These are phyloP conservation scores for Oscheius sp. DNA, from an alignment of 2,888 invertebrate genomes.

Conservation along the genomic window DNA sequence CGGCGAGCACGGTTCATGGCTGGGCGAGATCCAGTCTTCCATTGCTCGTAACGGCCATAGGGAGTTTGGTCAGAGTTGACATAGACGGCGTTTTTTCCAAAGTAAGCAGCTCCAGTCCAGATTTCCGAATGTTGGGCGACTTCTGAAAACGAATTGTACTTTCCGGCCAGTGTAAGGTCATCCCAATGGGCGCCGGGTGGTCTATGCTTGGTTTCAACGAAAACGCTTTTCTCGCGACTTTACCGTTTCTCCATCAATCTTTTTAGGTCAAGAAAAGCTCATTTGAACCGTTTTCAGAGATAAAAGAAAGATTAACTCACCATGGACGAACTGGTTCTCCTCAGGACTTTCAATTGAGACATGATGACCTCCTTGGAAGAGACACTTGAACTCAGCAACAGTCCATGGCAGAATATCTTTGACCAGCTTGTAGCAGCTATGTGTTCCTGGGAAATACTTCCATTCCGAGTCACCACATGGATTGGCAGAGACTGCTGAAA, in stretches of 20 bases:
- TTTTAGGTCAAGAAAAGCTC: constrained; percentile 10
- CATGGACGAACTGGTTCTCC: constrained; percentile 66
- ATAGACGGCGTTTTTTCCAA: constrained; percentile 59
- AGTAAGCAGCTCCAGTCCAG: constrained; percentile 66
- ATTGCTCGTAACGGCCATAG: constrained; percentile 59
- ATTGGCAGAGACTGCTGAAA: constrained; percentile 38
- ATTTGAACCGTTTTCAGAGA: not conserved
- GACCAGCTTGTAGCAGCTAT: constrained; percentile 63
- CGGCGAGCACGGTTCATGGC: constrained; percentile 63
- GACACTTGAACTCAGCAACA: constrained; percentile 65
- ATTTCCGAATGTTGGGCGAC: constrained; percentile 59
- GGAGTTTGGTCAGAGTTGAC: constrained; percentile 59
- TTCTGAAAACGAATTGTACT: constrained; percentile 46
- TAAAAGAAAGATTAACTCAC: constrained; percentile 36
- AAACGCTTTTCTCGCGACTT: constrained; percentile 10
- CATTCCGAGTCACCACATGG: constrained; percentile 50
- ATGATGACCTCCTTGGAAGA: constrained; percentile 66
- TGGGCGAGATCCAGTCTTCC: constrained; percentile 55
- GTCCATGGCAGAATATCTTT: constrained; percentile 60
- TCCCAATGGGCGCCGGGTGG: constrained; percentile 13
- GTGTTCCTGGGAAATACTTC: constrained; percentile 62
- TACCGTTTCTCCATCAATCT: not conserved
- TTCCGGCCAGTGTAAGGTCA: constrained; percentile 1
- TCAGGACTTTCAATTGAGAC: constrained; percentile 56
- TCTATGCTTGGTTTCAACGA: constrained; percentile 12